Conservation (phyloP, 2,797 vertebrate species). For the Lithobates pipiens region DNA sequence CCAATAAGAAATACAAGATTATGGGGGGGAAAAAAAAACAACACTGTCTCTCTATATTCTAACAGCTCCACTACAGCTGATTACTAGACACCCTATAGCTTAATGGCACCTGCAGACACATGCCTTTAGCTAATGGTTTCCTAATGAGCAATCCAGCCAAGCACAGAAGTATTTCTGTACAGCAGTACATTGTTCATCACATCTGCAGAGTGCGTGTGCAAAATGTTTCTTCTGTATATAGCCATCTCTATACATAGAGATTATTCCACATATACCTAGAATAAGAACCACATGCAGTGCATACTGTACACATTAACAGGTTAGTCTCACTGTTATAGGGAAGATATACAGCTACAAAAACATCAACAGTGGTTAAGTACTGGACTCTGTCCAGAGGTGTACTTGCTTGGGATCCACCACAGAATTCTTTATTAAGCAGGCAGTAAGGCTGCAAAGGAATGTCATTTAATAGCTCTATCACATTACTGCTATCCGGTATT, state of each 20-base stretch:
- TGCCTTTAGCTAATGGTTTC: conserved; percentile 6
- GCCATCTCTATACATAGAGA: conserved; percentile 31
- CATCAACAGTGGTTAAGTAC: conserved; percentile 54
- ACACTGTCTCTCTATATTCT: conserved; percentile 3
- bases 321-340: background rate
- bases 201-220: conserved; percentile 38
- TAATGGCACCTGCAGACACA: conserved; percentile 19
- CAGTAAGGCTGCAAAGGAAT: conserved; percentile 70
- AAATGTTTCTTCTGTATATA: conserved; percentile 22
- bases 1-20: background rate
- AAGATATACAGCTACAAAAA: conserved; percentile 63
- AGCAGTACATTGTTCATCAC: conserved; percentile 31
- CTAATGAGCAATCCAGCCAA: background rate
- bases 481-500: conserved; percentile 47
- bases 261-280: conserved; percentile 23
- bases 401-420: conserved; percentile 8
- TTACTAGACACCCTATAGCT: background rate
- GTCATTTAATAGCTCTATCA: conserved; percentile 69
- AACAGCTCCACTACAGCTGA: background rate
- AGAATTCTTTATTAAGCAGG: conserved; percentile 35
- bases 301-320: background rate
- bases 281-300: conserved; percentile 37
- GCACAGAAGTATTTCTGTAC: conserved; percentile 4
- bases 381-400: conserved; percentile 20
- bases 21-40: background rate